Percentiles rank a stretch among this genome's conserved stretches.
These are phyloP conservation scores for Hippocampus zosterae DNA, from an alignment of 2,113 vertebrate species.

Conservation along the genomic window DNA sequence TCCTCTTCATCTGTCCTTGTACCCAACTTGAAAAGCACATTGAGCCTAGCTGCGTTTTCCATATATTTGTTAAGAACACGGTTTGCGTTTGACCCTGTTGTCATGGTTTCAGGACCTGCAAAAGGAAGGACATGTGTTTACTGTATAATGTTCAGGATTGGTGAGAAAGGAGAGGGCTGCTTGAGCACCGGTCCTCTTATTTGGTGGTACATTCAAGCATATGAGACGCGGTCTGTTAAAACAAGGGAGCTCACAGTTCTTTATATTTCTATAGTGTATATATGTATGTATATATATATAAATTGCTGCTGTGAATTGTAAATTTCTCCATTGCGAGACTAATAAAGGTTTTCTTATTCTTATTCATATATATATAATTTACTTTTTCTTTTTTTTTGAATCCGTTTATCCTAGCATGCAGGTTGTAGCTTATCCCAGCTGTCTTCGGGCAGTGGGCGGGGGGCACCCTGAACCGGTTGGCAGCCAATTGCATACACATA, in stretches of 20 bases:
- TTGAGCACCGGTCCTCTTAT: slow-evolving; percentile 32
- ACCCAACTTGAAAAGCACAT: slow-evolving; percentile 46
- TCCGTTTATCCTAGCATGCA: no score
- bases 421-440: no score
- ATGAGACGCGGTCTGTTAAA: slow-evolving; percentile 33
- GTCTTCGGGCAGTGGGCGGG: no score
- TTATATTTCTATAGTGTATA: not conserved
- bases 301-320: no score
- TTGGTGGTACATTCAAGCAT: slow-evolving; percentile 48
- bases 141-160: slow-evolving; percentile 53
- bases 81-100: slow-evolving; percentile 57
- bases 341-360: no score
- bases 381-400: no score
- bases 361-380: no score
- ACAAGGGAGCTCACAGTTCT: slow-evolving; percentile 12
- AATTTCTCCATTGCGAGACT: no score
- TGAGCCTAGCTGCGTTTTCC: slow-evolving; percentile 43
- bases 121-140: slow-evolving; percentile 50
- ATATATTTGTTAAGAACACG: slow-evolving; percentile 65
- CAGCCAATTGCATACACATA: no score
- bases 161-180: slow-evolving; percentile 48
- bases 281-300: no score
- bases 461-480: no score
- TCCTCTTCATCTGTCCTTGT: slow-evolving; percentile 34
- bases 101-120: slow-evolving; percentile 57